phyloP scores from a whole-genome alignment of 2,888 invertebrate genomes.

The Temnothorax rugatulus region DNA sequence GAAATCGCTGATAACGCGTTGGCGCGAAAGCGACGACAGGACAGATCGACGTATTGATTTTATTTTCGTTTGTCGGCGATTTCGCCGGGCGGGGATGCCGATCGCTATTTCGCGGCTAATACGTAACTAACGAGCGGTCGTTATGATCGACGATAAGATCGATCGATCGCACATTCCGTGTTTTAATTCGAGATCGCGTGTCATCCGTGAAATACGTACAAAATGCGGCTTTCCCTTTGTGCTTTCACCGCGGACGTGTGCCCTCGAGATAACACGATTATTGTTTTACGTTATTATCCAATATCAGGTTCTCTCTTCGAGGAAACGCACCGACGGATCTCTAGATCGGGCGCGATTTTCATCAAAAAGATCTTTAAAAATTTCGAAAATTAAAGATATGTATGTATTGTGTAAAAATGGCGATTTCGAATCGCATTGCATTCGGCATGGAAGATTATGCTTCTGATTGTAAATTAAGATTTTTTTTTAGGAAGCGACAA shows the following conservation, averaged over 20 bases:
- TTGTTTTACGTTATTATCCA: background rate
- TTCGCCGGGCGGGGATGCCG: background rate
- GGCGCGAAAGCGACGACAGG: background rate
- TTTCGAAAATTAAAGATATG: background rate
- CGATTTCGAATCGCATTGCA: background rate
- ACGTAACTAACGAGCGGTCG: conserved; percentile 18
- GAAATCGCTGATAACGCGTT: conserved; percentile 14
- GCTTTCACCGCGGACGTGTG: background rate
- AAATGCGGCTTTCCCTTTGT: background rate
- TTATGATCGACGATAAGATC: conserved; percentile 41
- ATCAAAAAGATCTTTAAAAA: background rate
- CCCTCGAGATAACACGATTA: conserved; percentile 1
- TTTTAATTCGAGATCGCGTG: conserved; percentile 8
- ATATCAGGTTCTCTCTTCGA: background rate
- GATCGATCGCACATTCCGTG: conserved; percentile 16
- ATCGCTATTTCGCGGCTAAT: conserved; percentile 34
- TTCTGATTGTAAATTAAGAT: background rate
- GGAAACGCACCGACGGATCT: background rate
- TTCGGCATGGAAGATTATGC: background rate
- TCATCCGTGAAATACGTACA: background rate
- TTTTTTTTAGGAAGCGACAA: background rate
- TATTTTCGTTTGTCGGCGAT: conserved; percentile 33
- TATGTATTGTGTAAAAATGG: background rate
- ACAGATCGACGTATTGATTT: conserved; percentile 26
- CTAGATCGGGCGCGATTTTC: background rate